Base-by-base conservation (phyloP, 2,113 vertebrate genomes). In the Leptosomus discolor region DNA sequence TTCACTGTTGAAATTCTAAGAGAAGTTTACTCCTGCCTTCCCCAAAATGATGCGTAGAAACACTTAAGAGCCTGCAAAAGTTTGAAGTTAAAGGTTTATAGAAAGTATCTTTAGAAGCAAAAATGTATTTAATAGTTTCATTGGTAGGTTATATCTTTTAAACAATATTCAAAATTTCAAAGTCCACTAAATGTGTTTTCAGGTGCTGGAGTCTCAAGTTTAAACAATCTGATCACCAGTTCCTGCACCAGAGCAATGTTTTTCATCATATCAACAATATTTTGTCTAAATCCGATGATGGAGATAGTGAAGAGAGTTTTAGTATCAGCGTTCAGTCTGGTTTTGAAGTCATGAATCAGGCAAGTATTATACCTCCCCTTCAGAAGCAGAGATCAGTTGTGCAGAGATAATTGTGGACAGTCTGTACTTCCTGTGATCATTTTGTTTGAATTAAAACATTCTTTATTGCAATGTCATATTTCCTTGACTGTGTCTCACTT, bases 201-300 rank as follows among this genome's bases (percentile, higher is more conserved):
- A 99, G 99, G 88, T 99, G 99, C 96, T 99, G 99, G 99, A 99
- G 99, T 97, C 99, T 99, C 73, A 99, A 99, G 98, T 99, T 99
- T 97, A 99, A 99, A 95, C 99, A 99, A 89, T 99, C 99, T 2
- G 99, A 99, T 97, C 99, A 99, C 92, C 99, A 99, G 94, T 99
- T 99, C 95, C 98, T 99, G 92, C 99, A 99, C 95, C 99, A 99
- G 95, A 99, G 99, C 98, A 99, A 99, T 27, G 99, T 99, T 79
- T 99, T 99, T 97, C 99, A 99, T 98, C 99, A 99, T 97, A 99
- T 99, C 97, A 99, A 99, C 98, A 99, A 99, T 83, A 99, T 99
- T 97, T 97, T 99, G 94, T 99, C 99, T 67, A 99, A 99, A 98
- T 99, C 99, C 9, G 99, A 99, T 69, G 99, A 99, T 88, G 99